A percentile compares a stretch with the other conserved stretches of the same genome.
These are phyloP conservation scores for Hydra vulgaris DNA, from an alignment of 30 jellyfish, hydroid and myxozoan genomes.

Conservation along the genomic window DNA sequence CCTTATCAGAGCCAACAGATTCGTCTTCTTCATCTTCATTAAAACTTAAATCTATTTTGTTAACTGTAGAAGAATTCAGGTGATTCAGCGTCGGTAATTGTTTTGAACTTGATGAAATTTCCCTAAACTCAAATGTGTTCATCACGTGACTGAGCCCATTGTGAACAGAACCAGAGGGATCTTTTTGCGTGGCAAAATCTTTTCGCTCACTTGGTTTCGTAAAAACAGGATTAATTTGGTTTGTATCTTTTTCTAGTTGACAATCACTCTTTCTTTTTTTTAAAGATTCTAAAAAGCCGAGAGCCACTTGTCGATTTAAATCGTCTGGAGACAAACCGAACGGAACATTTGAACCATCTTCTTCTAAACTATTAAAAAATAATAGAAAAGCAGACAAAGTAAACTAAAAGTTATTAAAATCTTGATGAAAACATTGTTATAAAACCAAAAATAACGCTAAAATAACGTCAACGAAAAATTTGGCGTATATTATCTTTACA, in stretches of 20 bases:
- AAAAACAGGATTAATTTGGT: not conserved
- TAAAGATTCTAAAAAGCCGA: slow-evolving; percentile 13
- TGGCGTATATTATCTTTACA: no score
- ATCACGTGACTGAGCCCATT: not conserved
- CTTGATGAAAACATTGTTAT: no score
- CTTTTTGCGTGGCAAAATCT: not conserved
- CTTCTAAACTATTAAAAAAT: slow-evolving; percentile 8
- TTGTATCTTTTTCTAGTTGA: not conserved
- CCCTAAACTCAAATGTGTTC: not conserved
- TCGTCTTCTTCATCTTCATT: not conserved
- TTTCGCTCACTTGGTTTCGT: not conserved
- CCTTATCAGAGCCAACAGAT: not conserved
- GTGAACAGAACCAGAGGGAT: not conserved
- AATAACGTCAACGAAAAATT: no score
- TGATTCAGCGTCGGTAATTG: not conserved
- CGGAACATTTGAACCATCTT: slow-evolving; percentile 14
- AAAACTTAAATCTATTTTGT: not conserved
- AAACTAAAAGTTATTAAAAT: not conserved
- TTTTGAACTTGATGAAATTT: not conserved
- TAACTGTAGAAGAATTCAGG: not conserved
- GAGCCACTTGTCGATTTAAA: slow-evolving; percentile 13
- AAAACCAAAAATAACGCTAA: no score
- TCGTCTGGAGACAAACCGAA: slow-evolving; percentile 18
- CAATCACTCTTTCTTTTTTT: not conserved
- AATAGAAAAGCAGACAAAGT: not conserved